phyloP scores from a whole-genome alignment of 2,797 vertebrate species.

The Pteropus rufus region DNA sequence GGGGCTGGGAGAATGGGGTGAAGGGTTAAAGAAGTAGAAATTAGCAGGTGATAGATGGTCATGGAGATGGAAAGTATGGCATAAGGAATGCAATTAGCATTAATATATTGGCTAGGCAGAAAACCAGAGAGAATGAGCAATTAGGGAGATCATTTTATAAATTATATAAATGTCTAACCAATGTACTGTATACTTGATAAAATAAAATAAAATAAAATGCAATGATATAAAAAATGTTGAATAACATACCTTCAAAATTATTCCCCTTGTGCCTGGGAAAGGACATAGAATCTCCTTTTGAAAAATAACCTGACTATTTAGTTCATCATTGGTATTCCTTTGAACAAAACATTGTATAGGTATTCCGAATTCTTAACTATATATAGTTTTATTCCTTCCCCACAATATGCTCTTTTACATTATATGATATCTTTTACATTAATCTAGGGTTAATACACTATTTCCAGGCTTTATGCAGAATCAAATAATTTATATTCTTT shows the following conservation, averaged over 20 bases:
- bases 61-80: too few relatives aligned
- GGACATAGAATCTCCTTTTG: neutral
- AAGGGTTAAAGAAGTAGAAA: too few relatives aligned
- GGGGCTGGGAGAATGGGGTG: too few relatives aligned
- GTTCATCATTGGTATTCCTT: neutral
- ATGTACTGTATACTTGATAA: too few relatives aligned
- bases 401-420: neutral
- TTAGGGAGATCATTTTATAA: too few relatives aligned
- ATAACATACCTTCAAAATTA: neutral
- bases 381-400: neutral
- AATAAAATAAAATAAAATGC: too few relatives aligned
- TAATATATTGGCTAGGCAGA: too few relatives aligned
- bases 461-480: neutral
- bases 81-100: too few relatives aligned
- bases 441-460: neutral
- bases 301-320: neutral
- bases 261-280: neutral
- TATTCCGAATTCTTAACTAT: neutral
- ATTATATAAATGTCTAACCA: too few relatives aligned
- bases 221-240: too few relatives aligned
- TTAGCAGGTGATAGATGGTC: too few relatives aligned
- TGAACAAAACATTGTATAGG: neutral
- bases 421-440: neutral
- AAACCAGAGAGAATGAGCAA: too few relatives aligned
- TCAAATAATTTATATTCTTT: conserved; percentile 10